Percentiles rank a stretch among this genome's conserved stretches.
phyloP scores from a whole-genome alignment of 2,888 invertebrate genomes.

The Dugesia japonica region DNA sequence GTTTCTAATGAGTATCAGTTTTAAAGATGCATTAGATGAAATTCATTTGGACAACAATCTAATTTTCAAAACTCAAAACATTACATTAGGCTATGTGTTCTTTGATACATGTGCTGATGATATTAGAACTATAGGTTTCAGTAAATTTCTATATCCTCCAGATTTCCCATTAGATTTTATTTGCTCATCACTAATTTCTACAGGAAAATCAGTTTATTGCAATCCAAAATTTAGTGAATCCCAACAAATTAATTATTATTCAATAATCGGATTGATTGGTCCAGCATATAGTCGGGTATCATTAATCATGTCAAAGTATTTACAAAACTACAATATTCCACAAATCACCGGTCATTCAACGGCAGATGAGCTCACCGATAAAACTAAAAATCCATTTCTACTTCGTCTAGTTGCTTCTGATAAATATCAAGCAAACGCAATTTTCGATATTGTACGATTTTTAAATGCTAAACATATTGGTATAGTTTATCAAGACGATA shows the following conservation, averaged over 20 bases:
- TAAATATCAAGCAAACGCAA: slow-evolving; percentile 10
- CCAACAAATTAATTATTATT: not conserved
- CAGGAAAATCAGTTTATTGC: not conserved
- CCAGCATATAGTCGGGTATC: not conserved
- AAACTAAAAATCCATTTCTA: slow-evolving; percentile 1
- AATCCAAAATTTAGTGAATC: not conserved
- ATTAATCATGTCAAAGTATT: not conserved
- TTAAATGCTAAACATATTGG: not conserved
- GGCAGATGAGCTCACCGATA: not conserved
- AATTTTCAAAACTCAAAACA: not conserved
- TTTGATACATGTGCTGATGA: not conserved
- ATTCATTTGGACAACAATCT: not conserved
- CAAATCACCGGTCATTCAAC: slow-evolving; percentile 12
- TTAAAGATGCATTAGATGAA: not conserved
- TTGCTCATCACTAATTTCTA: not conserved
- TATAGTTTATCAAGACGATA: slow-evolving; percentile 1
- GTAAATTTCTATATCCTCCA: not conserved
- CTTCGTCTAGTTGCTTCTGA: not conserved
- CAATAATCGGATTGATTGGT: not conserved
- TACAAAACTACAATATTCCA: not conserved
- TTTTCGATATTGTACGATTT: not conserved
- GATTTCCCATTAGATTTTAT: not conserved
- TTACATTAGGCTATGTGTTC: not conserved
- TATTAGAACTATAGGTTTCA: not conserved
- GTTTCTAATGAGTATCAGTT: not conserved